Evolutionary conservation across 2,888 invertebrate species (phyloP), one percentile per base, ranked within the genome.

Genomic region (Nebria salina): DNA sequence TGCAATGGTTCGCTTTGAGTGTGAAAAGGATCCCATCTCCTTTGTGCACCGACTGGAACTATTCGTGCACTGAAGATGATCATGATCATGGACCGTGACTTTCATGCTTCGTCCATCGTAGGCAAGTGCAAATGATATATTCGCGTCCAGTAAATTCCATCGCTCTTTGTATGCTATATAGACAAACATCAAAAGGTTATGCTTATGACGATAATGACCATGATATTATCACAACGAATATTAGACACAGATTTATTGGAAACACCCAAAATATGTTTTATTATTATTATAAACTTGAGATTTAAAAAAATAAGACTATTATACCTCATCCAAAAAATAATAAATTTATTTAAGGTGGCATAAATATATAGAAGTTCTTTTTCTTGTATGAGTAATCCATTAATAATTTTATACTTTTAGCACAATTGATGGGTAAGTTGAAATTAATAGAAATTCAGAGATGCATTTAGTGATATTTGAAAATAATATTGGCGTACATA

Each of bases 21-120:
- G 68, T 68, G 68, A 15, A 68, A 15, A 68, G 68, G 68, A 68
- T 13, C 68, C 25, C 20, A 25, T 68, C 68, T 68, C 68, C 68
- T 68, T 68, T 68, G 68, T 68, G 68, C 68, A 68, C 13, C 20
- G 25, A 68, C 15, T 13, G 68, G 25, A 68, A 68, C 68, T 68
- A 68, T 68, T 15, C 68, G 25, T 25, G 26, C 72, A 72, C 15
- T 34, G 78, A 43, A 74, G 74, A 79, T 79, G 72, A 78, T 74
- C 64, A 78, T 41, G 73, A 65, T 74, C 79, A 79, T 66, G 79
- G 65, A 79, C 66, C 79, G 68, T 79, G 79, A 79, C 79, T 79
- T 74, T 54, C 74, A 75, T 75, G 79, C 75, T 25, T 70, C 26
- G 26, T 68, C 68, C 68, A 68, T 68, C 68, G 68, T 68, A 26